Evolutionary conservation across 2,888 invertebrate genomes (phyloP).

Genomic region (Drosophila mimica): DNA sequence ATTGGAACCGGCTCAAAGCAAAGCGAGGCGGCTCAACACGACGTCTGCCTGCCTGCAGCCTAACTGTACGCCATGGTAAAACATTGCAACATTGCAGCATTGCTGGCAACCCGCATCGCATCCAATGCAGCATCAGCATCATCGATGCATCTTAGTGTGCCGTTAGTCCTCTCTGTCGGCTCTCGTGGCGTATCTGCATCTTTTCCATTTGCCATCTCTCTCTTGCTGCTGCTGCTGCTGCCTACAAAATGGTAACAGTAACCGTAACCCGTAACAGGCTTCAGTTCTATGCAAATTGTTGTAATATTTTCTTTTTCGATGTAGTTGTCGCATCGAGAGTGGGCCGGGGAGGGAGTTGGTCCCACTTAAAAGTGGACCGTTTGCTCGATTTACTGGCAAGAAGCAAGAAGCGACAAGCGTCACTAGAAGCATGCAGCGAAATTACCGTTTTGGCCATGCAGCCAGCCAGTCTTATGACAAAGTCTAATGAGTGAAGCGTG

Average conservation of each 20-base stretch:
- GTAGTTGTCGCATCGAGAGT: constrained; percentile 23
- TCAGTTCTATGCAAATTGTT: constrained; percentile 72
- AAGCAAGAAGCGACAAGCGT: constrained; percentile 65
- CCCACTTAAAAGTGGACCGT: constrained; percentile 75
- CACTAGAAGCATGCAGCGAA: constrained; percentile 57
- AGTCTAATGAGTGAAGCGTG: constrained; percentile 54
- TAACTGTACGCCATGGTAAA: constrained; percentile 60
- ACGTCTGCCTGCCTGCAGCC: constrained; percentile 41
- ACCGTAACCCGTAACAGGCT: constrained; percentile 62
- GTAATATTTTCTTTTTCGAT: constrained; percentile 65
- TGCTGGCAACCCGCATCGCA: constrained; percentile 26
- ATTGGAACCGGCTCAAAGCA: constrained; percentile 50
- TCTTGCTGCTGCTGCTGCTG: constrained; percentile 15
- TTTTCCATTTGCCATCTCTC: constrained; percentile 55
- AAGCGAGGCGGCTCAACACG: constrained; percentile 38
- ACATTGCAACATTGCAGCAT: constrained; percentile 36
- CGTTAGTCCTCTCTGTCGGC: constrained; percentile 55
- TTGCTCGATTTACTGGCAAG: constrained; percentile 57
- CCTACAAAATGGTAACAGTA: constrained; percentile 72
- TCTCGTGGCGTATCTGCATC: constrained; percentile 73
- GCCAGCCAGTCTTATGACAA: constrained; percentile 38
- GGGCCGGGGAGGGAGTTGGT: not conserved
- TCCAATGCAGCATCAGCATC: constrained; percentile 32
- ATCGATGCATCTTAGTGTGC: constrained; percentile 38
- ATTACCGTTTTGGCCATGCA: constrained; percentile 61